Conservation (phyloP, 2,797 vertebrate genomes). For the Esox lucius region DNA sequence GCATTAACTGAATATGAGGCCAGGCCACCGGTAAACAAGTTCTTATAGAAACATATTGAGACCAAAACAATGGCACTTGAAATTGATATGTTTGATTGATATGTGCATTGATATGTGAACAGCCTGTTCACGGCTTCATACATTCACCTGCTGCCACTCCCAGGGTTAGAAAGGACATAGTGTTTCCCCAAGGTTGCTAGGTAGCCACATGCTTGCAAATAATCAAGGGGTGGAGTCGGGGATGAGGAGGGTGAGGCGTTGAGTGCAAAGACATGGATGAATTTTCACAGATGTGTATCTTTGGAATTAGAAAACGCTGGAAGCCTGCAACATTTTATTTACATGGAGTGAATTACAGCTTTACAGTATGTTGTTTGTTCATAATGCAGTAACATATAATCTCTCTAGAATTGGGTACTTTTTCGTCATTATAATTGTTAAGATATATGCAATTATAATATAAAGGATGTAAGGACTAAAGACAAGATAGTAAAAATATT, state of each 20-base stretch:
- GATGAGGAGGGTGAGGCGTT: background rate
- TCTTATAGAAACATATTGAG: background rate
- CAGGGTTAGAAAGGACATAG: background rate
- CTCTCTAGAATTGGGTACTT: background rate
- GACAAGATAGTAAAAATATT: background rate
- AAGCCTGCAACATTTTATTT: background rate
- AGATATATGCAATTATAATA: background rate
- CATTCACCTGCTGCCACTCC: background rate
- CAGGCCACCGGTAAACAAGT: background rate
- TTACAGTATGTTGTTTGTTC: background rate
- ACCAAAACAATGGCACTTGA: background rate
- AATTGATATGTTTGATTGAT: too few relatives aligned
- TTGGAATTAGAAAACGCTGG: background rate
- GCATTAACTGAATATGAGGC: background rate
- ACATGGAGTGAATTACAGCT: background rate
- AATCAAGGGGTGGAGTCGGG: background rate
- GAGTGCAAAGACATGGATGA: background rate
- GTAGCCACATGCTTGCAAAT: background rate
- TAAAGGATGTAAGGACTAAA: background rate
- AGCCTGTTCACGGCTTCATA: background rate
- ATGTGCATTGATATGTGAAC: background rate
- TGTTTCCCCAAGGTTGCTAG: conserved; percentile 3
- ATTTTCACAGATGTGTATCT: background rate
- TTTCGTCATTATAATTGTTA: background rate
- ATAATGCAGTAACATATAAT: background rate